phyloP scores from a whole-genome alignment of 2,888 invertebrate species.

The Pseudococcus viburni region DNA sequence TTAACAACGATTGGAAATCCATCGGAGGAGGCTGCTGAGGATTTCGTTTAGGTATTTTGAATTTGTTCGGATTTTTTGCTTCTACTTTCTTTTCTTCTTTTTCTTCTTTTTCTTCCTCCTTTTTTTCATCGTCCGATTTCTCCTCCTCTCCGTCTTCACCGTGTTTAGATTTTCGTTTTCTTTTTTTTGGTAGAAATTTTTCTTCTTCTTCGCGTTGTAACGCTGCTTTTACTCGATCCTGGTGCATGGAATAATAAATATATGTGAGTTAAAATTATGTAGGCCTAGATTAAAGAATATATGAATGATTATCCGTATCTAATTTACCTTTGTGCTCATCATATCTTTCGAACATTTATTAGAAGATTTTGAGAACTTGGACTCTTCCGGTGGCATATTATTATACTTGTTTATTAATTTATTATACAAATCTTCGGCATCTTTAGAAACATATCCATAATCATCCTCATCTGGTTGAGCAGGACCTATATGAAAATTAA shows the following conservation, averaged over 20 bases:
- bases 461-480: conserved; percentile 91
- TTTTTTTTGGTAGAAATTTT: conserved; percentile 79
- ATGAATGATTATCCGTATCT: neutral
- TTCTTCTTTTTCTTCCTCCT: conserved; percentile 68
- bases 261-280: neutral
- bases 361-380: conserved; percentile 69
- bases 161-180: conserved; percentile 74
- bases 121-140: conserved; percentile 70
- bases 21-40: conserved; percentile 80
- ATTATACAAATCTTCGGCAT: conserved; percentile 84
- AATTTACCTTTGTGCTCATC: conserved; percentile 72
- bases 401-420: conserved; percentile 89
- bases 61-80: conserved; percentile 71
- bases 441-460: conserved; percentile 90
- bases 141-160: conserved; percentile 70
- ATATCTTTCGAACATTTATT: conserved; percentile 73
- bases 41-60: conserved; percentile 76
- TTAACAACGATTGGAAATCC: conserved; percentile 84
- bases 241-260: conserved; percentile 64
- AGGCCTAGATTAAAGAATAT: neutral
- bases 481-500: conserved; percentile 73
- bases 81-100: conserved; percentile 1
- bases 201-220: conserved; percentile 81
- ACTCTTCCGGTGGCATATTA: conserved; percentile 78
- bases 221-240: conserved; percentile 83